phyloP scores from a whole-genome alignment of 1,140 invertebrate genomes.

The Yoshiicerus persimilis region DNA sequence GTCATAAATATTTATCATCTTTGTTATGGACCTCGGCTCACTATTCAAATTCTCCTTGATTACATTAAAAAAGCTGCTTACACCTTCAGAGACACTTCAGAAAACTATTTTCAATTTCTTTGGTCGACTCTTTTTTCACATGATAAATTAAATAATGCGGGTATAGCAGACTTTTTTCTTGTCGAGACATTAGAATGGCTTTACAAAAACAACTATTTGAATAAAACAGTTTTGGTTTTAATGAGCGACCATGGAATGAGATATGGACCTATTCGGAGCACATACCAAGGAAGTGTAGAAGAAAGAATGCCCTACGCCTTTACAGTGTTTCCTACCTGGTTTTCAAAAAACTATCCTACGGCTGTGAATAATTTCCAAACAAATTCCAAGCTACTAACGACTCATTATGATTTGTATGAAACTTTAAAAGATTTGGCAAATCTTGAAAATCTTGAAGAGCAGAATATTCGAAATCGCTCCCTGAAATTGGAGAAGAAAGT shows the following conservation, averaged over 20 bases:
- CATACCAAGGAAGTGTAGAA: constrained; percentile 47
- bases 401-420: constrained; percentile 47
- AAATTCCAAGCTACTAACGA: constrained; percentile 52
- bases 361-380: constrained; percentile 19
- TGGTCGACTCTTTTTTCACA: constrained; percentile 50
- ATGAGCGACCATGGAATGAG: constrained; percentile 91
- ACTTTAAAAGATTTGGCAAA: constrained; percentile 30
- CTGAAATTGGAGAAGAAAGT: background rate
- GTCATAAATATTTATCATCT: constrained; percentile 35
- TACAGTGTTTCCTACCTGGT: constrained; percentile 32
- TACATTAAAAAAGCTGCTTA: constrained; percentile 38
- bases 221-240: constrained; percentile 68
- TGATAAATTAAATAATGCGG: constrained; percentile 46
- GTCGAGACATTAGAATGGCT: constrained; percentile 32
- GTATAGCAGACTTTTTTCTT: constrained; percentile 49
- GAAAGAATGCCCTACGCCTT: constrained; percentile 44
- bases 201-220: constrained; percentile 46
- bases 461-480: background rate
- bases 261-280: constrained; percentile 71
- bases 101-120: constrained; percentile 45
- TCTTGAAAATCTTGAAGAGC: background rate
- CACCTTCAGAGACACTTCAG: background rate
- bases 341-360: constrained; percentile 24
- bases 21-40: constrained; percentile 36
- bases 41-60: constrained; percentile 40